These are phyloP conservation scores for Bagarius yarrelli DNA, from an alignment of 2,113 vertebrate species.

Conservation along the genomic window DNA sequence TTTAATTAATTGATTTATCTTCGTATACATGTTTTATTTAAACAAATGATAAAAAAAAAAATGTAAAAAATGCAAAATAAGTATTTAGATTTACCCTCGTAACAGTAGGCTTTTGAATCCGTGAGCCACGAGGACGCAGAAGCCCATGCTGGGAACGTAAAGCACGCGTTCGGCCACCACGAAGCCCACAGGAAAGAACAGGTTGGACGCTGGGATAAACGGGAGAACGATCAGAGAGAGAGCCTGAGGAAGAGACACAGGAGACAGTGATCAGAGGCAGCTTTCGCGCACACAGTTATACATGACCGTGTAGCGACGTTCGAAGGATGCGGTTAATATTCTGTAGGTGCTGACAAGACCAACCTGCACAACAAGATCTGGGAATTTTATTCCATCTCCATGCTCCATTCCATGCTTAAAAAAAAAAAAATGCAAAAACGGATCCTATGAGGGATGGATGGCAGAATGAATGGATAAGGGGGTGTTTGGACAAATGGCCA, in stretches of 20 bases:
- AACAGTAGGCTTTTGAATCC: conserved; percentile 85
- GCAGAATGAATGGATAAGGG: too few relatives aligned
- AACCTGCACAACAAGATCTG: too few relatives aligned
- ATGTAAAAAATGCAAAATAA: not conserved
- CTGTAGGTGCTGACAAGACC: not conserved
- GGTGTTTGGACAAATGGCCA: too few relatives aligned
- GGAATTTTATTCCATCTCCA: too few relatives aligned
- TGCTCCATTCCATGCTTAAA: too few relatives aligned
- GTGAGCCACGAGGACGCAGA: conserved; percentile 92
- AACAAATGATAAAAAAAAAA: not conserved
- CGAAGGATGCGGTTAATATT: not conserved
- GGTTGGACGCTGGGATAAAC: conserved; percentile 95
- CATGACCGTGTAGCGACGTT: not conserved
- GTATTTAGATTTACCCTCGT: conserved; percentile 73
- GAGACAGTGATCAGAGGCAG: not conserved
- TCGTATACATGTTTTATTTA: too few relatives aligned
- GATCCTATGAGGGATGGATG: too few relatives aligned
- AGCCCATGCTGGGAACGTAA: conserved; percentile 98
- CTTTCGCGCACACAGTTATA: too few relatives aligned
- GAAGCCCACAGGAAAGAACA: conserved; percentile 98
- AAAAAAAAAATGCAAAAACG: too few relatives aligned
- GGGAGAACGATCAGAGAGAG: conserved; percentile 91
- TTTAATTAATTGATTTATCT: too few relatives aligned
- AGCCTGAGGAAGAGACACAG: conserved; percentile 72
- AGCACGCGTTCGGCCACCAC: conserved; percentile 95